A percentile compares a stretch with the other conserved stretches of the same genome.
Conservation (phyloP, 2,113 vertebrate genomes). For the Nothobranchius furzeri region DNA sequence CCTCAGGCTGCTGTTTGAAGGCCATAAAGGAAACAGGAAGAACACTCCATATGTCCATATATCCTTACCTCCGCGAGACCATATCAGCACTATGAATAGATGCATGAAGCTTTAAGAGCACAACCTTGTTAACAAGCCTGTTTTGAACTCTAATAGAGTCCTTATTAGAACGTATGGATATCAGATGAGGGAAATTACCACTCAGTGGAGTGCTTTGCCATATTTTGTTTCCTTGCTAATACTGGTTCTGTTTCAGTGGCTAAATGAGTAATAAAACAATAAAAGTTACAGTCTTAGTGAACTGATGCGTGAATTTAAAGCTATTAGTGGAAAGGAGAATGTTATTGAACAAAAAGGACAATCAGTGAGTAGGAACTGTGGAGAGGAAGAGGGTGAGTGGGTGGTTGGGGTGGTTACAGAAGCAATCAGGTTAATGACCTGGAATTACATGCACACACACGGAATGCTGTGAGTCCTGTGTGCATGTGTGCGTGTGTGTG, state of each 20-base stretch:
- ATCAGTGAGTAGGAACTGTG: slow-evolving; percentile 4
- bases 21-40: slow-evolving; percentile 10
- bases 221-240: slow-evolving; percentile 24
- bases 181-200: slow-evolving; percentile 18
- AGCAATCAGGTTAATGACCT: slow-evolving; percentile 41
- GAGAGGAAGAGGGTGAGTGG: neutral
- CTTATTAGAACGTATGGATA: slow-evolving; percentile 20
- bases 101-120: slow-evolving; percentile 48
- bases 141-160: neutral
- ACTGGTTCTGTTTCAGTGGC: slow-evolving; percentile 17
- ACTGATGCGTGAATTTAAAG: slow-evolving; percentile 31
- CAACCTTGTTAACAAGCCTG: slow-evolving; percentile 33
- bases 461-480: slow-evolving; percentile 14
- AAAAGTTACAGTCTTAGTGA: neutral
- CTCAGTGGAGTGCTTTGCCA: slow-evolving; percentile 27
- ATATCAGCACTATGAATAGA: neutral
- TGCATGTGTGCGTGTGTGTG: neutral
- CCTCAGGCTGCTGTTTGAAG: neutral
- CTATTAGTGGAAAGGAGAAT: slow-evolving; percentile 22
- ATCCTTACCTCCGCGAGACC: slow-evolving; percentile 4
- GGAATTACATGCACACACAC: slow-evolving; percentile 17
- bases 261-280: slow-evolving; percentile 18
- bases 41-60: neutral
- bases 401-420: neutral
- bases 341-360: slow-evolving; percentile 32